Evolutionary conservation across 2,113 vertebrate genomes (phyloP), one percentile per base, ranked within the genome.

Genomic region (Tyto alba): DNA sequence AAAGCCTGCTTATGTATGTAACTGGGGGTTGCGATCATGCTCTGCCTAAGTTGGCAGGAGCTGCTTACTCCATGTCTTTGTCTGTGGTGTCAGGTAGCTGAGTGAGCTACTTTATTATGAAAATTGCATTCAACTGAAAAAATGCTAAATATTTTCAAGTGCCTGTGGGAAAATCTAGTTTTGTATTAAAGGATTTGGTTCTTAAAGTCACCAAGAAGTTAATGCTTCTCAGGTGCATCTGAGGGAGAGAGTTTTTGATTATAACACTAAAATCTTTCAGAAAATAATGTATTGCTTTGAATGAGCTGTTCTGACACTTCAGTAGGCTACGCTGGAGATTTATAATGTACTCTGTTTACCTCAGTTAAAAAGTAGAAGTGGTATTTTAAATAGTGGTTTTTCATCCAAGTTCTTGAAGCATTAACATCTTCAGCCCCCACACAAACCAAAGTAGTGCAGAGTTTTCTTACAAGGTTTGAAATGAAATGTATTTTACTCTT

Each of bases 121-220:
- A 96, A 95, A 96, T 95, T 91, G 76, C 89, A 75, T 96, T 91
- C 92, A 87, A 16, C 90, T 89, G 92, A 92, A 96, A 95, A 97
- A 92, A 96, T 90, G 90, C 91, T 88, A 96, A 92, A 91, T 94
- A 79, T 97, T 97, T 96, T 92, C 96, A 88, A 95, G 91, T 55
- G 95, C 87, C 96, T 95, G 95, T 94, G 94, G 87, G 89, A 95
- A 95, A 95, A 93, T 84, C 93, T 92, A 91, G 41, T 50, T 96
- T 96, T 92, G 60, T 95, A 94, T 94, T 94, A 92, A 92, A 92
- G 93, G 95, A 96, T 96, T 95, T 95, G 85, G 75, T 89, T 96
- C 88, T 90, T 94, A 74, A 92, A 95, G 88, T 97, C 93, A 94
- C 93, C 79, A 59, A 93, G 85, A 94, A 92, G 79, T 89, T 95